These are phyloP conservation scores for Pseudanteris insignis DNA, from an alignment of 2,888 invertebrate species.

Conservation along the genomic window DNA sequence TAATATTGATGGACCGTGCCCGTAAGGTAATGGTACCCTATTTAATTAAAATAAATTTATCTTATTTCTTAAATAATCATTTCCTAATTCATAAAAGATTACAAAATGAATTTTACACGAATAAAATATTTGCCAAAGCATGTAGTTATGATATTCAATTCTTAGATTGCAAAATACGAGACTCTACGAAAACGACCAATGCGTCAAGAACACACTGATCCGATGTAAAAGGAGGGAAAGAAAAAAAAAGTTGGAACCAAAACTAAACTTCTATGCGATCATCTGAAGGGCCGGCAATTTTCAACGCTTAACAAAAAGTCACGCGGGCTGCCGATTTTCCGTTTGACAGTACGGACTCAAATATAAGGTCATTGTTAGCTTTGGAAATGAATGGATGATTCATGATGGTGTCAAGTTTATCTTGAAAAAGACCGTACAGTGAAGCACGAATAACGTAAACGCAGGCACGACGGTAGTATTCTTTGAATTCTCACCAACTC, in stretches of 20 bases:
- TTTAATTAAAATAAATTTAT: no score
- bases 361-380: constrained; percentile 54
- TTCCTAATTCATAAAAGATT: no score
- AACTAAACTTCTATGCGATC: constrained; percentile 30
- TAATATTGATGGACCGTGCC: constrained; percentile 64
- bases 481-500: constrained; percentile 6
- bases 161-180: no score
- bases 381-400: constrained; percentile 53
- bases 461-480: constrained; percentile 36
- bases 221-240: no score
- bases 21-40: constrained; percentile 64
- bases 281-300: constrained; percentile 49
- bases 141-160: no score
- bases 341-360: constrained; percentile 50
- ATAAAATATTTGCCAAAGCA: no score
- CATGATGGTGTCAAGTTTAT: constrained; percentile 49
- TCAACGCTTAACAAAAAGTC: constrained; percentile 47
- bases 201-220: no score
- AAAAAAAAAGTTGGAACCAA: constrained; percentile 24
- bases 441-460: constrained; percentile 24
- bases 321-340: constrained; percentile 48
- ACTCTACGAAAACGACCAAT: no score
- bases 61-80: no score
- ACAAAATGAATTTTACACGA: no score
- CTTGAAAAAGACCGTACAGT: no score